Percentiles rank a stretch among this genome's conserved stretches.
These are phyloP conservation scores for Kryptolebias ocellatus DNA, from an alignment of 2,797 vertebrate species.

Conservation along the genomic window DNA sequence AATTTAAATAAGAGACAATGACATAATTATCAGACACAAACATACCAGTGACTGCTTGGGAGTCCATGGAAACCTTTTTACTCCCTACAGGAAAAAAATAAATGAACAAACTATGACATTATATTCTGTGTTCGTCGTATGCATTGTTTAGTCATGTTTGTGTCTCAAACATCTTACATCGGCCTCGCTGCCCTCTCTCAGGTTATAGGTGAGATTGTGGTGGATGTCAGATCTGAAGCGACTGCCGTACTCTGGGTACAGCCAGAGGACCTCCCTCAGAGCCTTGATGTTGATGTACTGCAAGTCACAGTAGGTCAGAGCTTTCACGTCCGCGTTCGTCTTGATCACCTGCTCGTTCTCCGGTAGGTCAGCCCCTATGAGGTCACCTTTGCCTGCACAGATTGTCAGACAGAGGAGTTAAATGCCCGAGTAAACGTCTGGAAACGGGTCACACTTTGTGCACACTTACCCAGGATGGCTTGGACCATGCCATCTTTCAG, in stretches of 20 bases:
- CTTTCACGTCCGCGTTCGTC: conserved; percentile 94
- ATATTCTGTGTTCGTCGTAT: neutral
- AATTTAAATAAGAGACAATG: neutral
- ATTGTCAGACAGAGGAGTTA: neutral
- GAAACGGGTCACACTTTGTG: neutral
- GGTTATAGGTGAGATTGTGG: conserved; percentile 95
- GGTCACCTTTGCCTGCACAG: conserved; percentile 92
- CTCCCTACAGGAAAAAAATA: conserved; percentile 76
- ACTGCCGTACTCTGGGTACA: conserved; percentile 92
- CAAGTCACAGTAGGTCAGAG: conserved; percentile 95
- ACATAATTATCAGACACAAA: conserved; percentile 17
- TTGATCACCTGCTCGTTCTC: conserved; percentile 89
- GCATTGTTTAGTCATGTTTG: neutral
- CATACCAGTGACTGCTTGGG: conserved; percentile 84
- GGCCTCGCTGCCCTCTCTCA: conserved; percentile 87
- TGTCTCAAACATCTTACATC: conserved; percentile 77
- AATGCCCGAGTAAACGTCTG: neutral
- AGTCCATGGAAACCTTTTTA: conserved; percentile 81
- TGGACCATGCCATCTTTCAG: conserved; percentile 91
- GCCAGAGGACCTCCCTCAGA: conserved; percentile 88
- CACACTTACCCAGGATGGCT: conserved; percentile 91
- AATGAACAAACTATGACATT: conserved; percentile 27
- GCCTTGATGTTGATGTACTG: conserved; percentile 91
- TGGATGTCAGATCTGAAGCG: conserved; percentile 90
- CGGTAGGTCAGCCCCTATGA: conserved; percentile 92